These are phyloP conservation scores for Bruchidius siliquastri DNA, from an alignment of 2,888 invertebrate species.

Conservation along the genomic window DNA sequence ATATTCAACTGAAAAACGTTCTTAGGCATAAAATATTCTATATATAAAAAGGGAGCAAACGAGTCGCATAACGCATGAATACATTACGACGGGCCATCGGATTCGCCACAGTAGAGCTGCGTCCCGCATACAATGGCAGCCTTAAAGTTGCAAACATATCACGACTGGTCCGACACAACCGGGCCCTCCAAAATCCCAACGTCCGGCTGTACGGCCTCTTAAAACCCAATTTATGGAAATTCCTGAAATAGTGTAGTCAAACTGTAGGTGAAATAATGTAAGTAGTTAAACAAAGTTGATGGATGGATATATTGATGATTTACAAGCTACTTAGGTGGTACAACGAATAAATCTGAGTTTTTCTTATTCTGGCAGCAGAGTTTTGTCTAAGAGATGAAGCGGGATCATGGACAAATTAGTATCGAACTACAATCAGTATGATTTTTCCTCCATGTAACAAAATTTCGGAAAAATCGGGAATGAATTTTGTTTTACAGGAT, in stretches of 20 bases:
- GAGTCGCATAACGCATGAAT: background rate
- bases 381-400: too few species aligned
- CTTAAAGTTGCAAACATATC: background rate
- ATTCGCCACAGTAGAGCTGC: background rate
- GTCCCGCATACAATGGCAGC: background rate
- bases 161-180: background rate
- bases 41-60: background rate
- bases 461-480: too few species aligned
- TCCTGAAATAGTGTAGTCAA: background rate
- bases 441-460: too few species aligned
- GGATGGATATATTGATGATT: too few species aligned
- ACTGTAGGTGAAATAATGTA: background rate
- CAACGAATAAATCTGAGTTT: too few species aligned
- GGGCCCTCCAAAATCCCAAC: background rate
- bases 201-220: background rate
- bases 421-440: too few species aligned
- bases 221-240: background rate
- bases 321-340: too few species aligned
- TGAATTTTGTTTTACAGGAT: too few species aligned
- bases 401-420: too few species aligned
- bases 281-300: too few species aligned
- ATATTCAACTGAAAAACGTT: background rate
- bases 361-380: too few species aligned
- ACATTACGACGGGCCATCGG: background rate
- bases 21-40: background rate